Base-by-base conservation (phyloP, 1,140 invertebrate genomes). In the Drosophila truncata region DNA sequence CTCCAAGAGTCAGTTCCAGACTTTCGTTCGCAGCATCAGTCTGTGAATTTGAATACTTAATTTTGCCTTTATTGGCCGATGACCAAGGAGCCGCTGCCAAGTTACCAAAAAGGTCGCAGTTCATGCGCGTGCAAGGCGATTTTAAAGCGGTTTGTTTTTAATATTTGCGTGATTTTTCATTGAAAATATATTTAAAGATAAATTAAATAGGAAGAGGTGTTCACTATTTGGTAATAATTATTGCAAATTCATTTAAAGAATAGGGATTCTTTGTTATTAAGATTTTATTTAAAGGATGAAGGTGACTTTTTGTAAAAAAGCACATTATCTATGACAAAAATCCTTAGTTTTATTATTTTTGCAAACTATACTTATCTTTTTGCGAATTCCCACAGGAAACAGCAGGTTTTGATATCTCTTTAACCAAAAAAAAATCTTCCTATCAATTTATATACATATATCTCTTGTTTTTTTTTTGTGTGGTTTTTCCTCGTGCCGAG, bases 41-140 rank as follows among this genome's bases (percentile, higher is more conserved):
- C 39, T 81, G 81, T 57, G 86, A 82, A 90, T 88, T 88, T 88
- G 85, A 90, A 88, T 88, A 88, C 83, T 88, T 87, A 80, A 83
- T 88, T 78, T 73, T 54, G 31, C 35, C 44, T 79, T 55, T 69
- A 62, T 66, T 41, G 73, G 73, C 63, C 20, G 20, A 14, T 54
- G 72, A 52, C 70, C 72, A 75, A 63, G 70, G 35, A 74, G 63
- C 57, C 69, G 57, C 69, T 73, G 71, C 69, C 73, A 57, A 76
- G 52, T 57, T 65, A 18, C 72, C 62, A 72, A 86, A 37, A 69
- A 83, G 84, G 76, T 88, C 80, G 62, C 35, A 87, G 83, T 62
- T 80, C 80, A 83, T 42, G 77, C 71, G 66, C 79, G 83, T 77
- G 81, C 65, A 83, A 23, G 47, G 41, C 25, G 14, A 33, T 49